Percentiles rank a stretch among this genome's conserved stretches.
Evolutionary conservation across 2,797 vertebrate genomes (phyloP).

Genomic region (Notoglanidium macrostoma): DNA sequence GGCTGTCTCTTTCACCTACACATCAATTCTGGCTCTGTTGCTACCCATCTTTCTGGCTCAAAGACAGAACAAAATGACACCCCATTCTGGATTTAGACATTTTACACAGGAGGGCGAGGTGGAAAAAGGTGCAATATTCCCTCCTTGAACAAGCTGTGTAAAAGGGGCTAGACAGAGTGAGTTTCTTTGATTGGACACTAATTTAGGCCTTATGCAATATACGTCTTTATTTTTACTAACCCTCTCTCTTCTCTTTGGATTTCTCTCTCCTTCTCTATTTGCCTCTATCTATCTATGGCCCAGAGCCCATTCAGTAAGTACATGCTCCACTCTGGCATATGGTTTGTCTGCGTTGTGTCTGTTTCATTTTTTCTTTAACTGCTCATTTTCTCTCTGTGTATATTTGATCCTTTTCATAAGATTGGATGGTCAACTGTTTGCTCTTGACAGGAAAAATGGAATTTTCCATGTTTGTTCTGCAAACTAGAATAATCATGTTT

Average conservation of each 20-base stretch:
- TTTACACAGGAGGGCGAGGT: no score
- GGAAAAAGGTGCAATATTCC: no score
- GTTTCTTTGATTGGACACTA: conserved; percentile 34
- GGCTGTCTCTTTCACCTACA: no score
- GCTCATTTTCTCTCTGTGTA: conserved; percentile 28
- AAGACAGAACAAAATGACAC: no score
- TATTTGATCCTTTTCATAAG: conserved; percentile 31
- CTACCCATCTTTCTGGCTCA: no score
- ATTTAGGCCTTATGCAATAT: conserved; percentile 29
- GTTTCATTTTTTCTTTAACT: conserved; percentile 46
- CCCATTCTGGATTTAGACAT: no score
- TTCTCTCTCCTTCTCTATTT: conserved; percentile 63
- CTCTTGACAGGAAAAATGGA: conserved; percentile 38
- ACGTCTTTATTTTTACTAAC: conserved; percentile 68
- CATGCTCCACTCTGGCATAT: conserved; percentile 65
- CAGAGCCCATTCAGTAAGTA: conserved; percentile 77
- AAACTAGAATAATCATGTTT: background rate
- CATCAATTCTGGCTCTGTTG: no score
- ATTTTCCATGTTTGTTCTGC: conserved; percentile 28
- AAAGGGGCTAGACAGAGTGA: background rate
- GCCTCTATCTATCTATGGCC: conserved; percentile 71
- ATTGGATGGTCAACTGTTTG: conserved; percentile 41
- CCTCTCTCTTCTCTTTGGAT: conserved; percentile 46
- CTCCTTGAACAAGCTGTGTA: no score
- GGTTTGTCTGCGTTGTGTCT: conserved; percentile 51